Conservation (phyloP, 2,888 invertebrate species). For the Cheilosia vernalis region DNA sequence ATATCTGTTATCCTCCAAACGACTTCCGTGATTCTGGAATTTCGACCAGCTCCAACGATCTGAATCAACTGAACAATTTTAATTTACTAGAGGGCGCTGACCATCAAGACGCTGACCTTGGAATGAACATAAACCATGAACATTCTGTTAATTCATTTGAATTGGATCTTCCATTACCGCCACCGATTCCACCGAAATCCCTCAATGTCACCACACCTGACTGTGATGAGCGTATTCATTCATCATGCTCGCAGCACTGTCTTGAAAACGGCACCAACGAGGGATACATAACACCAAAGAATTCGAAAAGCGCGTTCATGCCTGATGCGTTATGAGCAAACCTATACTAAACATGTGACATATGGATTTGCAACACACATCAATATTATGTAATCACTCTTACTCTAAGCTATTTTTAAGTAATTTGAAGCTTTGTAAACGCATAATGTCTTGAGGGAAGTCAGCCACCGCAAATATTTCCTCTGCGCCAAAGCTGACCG, state of each 20-base stretch:
- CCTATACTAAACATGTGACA: conserved; percentile 21
- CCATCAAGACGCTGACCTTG: conserved; percentile 78
- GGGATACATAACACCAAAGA: conserved; percentile 80
- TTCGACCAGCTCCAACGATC: conserved; percentile 82
- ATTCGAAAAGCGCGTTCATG: conserved; percentile 75
- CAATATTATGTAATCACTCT: conserved; percentile 27
- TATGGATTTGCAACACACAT: conserved; percentile 38
- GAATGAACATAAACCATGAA: conserved; percentile 80
- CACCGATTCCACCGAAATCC: conserved; percentile 82
- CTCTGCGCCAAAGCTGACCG: conserved; percentile 1
- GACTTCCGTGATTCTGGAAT: conserved; percentile 83
- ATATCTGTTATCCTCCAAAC: conserved; percentile 80
- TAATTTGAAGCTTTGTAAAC: conserved; percentile 28
- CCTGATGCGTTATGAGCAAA: conserved; percentile 53
- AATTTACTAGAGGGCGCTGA: conserved; percentile 79
- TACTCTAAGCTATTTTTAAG: conserved; percentile 57
- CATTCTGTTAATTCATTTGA: conserved; percentile 81
- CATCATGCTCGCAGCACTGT: conserved; percentile 77
- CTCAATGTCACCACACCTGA: conserved; percentile 76
- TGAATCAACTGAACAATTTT: conserved; percentile 81
- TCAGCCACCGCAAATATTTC: conserved; percentile 24
- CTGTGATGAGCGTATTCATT: conserved; percentile 60
- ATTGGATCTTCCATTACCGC: conserved; percentile 81
- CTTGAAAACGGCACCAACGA: conserved; percentile 78
- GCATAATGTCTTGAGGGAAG: conserved; percentile 18